Evolutionary conservation across 2,888 invertebrate genomes (phyloP).

Genomic region (Leuctra nigra): DNA sequence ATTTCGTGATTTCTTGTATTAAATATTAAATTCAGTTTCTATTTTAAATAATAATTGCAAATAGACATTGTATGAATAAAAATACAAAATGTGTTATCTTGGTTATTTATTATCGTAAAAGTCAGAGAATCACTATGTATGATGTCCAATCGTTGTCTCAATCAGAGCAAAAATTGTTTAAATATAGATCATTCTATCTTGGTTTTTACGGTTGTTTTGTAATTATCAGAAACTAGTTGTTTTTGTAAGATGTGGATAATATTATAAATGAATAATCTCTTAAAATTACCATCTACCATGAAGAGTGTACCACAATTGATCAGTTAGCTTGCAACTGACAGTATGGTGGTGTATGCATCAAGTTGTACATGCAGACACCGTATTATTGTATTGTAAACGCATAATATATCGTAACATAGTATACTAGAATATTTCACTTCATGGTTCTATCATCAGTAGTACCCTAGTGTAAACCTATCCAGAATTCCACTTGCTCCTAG

Average conservation of each 20-base stretch:
- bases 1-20: not conserved
- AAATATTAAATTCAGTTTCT: not conserved
- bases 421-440: not conserved
- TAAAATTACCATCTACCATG: not conserved
- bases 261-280: no score
- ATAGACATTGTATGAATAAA: no score
- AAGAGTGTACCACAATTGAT: constrained; percentile 6
- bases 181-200: constrained; percentile 15
- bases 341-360: constrained; percentile 2
- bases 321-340: constrained; percentile 12
- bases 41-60: constrained; percentile 3
- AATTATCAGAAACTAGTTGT: constrained; percentile 14
- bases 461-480: no score
- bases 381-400: constrained; percentile 26
- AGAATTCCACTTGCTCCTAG: no score
- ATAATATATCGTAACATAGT: constrained; percentile 26
- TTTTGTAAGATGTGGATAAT: constrained; percentile 13
- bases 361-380: constrained; percentile 1
- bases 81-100: no score
- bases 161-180: constrained; percentile 2
- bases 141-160: constrained; percentile 1
- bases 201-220: constrained; percentile 18
- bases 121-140: not conserved
- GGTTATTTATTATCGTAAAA: no score
- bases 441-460: not conserved